Evolutionary conservation across 2,888 invertebrate species (phyloP).

Genomic region (Mongoloraphidia duomilia): DNA sequence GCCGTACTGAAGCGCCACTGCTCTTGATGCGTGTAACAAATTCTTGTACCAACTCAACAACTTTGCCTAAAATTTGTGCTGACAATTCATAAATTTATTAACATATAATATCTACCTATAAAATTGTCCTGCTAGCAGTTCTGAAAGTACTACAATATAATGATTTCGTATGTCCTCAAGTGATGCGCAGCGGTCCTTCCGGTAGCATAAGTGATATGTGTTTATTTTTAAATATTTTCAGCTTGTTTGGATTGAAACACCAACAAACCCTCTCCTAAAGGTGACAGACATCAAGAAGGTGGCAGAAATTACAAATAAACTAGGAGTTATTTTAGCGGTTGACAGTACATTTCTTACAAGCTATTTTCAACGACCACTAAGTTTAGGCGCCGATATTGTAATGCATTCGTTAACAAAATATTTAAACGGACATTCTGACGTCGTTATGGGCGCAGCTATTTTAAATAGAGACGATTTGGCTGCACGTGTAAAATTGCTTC

Average conservation of each 20-base stretch:
- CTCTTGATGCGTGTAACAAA: too few relatives aligned
- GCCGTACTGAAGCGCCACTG: too few relatives aligned
- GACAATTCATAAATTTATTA: too few relatives aligned
- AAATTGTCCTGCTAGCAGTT: too few relatives aligned
- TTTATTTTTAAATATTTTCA: conserved; percentile 23
- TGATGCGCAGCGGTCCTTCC: too few relatives aligned
- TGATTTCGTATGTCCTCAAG: too few relatives aligned
- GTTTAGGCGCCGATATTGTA: conserved; percentile 19
- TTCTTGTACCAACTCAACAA: too few relatives aligned
- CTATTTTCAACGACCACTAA: conserved; percentile 18
- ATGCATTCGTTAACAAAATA: conserved; percentile 20
- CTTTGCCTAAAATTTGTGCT: too few relatives aligned
- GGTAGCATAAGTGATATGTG: too few relatives aligned
- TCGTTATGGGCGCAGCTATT: conserved; percentile 17
- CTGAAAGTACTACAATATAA: too few relatives aligned
- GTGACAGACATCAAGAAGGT: conserved; percentile 64
- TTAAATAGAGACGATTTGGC: conserved; percentile 23
- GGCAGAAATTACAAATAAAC: conserved; percentile 38
- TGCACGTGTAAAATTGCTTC: conserved; percentile 37
- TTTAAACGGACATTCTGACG: conserved; percentile 20
- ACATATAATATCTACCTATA: too few relatives aligned
- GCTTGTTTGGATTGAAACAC: conserved; percentile 83
- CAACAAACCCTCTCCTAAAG: conserved; percentile 78
- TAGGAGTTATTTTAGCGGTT: conserved; percentile 14
- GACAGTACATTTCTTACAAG: conserved; percentile 18